These are phyloP conservation scores for Actinostola sp. DNA, from an alignment of 92 coral and sea anemone genomes.

Conservation along the genomic window DNA sequence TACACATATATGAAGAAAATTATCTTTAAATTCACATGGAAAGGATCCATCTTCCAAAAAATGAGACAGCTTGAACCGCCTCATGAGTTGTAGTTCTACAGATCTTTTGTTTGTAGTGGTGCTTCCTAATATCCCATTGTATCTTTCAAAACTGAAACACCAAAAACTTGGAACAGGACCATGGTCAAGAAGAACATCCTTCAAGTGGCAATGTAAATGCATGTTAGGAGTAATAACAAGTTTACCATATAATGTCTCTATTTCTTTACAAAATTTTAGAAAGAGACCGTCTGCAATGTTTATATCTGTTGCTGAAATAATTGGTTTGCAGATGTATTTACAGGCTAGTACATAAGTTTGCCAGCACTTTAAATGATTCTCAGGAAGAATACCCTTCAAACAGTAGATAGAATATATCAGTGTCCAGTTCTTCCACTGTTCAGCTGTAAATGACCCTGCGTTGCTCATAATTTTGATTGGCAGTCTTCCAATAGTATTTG, in stretches of 20 bases:
- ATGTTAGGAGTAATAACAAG: slow-evolving; percentile 21
- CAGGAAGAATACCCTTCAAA: slow-evolving; percentile 58
- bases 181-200: slow-evolving; percentile 46
- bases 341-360: slow-evolving; percentile 63
- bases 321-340: slow-evolving; percentile 32
- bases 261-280: slow-evolving; percentile 44
- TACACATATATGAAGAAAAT: slow-evolving; percentile 47
- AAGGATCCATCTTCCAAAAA: slow-evolving; percentile 31
- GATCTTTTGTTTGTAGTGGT: slow-evolving; percentile 57
- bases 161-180: slow-evolving; percentile 63
- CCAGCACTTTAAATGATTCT: slow-evolving; percentile 44
- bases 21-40: slow-evolving; percentile 45
- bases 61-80: slow-evolving; percentile 46
- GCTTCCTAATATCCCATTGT: slow-evolving; percentile 51
- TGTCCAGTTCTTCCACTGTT: slow-evolving; percentile 85
- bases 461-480: slow-evolving; percentile 68
- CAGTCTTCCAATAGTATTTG: slow-evolving; percentile 63
- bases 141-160: slow-evolving; percentile 66
- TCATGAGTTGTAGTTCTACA: slow-evolving; percentile 63
- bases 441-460: slow-evolving; percentile 72
- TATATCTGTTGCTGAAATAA: slow-evolving; percentile 23
- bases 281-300: slow-evolving; percentile 37
- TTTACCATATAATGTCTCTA: slow-evolving; percentile 46
- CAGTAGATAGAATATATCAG: slow-evolving; percentile 60
- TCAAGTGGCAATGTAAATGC: slow-evolving; percentile 59